Evolutionary conservation across 35 echinoderm and acorn worm genomes (phyloP).

Genomic region (Heliocidaris tuberculata): DNA sequence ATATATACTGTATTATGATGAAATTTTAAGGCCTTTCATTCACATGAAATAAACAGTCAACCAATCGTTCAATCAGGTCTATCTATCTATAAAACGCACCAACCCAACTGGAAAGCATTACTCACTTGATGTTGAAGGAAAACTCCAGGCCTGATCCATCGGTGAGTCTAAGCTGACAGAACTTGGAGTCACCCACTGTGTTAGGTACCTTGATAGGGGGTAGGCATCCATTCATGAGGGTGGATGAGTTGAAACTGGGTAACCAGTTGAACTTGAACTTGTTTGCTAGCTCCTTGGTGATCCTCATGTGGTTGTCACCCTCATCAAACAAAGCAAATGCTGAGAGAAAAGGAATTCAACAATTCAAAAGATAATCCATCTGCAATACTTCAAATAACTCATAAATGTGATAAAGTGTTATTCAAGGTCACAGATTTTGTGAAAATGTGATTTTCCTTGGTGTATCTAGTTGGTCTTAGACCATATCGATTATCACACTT

Average conservation of each 20-base stretch:
- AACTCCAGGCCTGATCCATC: conserved; percentile 67
- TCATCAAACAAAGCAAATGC: conserved; percentile 91
- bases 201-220: conserved; percentile 76
- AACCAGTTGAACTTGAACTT: conserved; percentile 87
- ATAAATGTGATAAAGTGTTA: neutral
- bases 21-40: too few relatives aligned
- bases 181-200: conserved; percentile 63
- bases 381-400: neutral
- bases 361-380: neutral
- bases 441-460: too few relatives aligned
- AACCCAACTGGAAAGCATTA: neutral
- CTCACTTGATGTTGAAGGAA: conserved; percentile 78
- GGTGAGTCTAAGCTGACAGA: conserved; percentile 63
- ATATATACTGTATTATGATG: too few relatives aligned
- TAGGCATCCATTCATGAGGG: conserved; percentile 61
- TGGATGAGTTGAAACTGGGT: conserved; percentile 55
- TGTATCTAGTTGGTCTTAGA: too few relatives aligned
- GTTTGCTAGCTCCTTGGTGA: conserved; percentile 68
- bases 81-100: too few relatives aligned
- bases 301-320: conserved; percentile 59
- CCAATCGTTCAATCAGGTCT: too few relatives aligned
- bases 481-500: too few relatives aligned
- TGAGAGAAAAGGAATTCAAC: conserved; percentile 37
- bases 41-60: too few relatives aligned
- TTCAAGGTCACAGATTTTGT: too few relatives aligned